Evolutionary conservation across 2,113 vertebrate genomes (phyloP).

Genomic region (Mirza zaza): DNA sequence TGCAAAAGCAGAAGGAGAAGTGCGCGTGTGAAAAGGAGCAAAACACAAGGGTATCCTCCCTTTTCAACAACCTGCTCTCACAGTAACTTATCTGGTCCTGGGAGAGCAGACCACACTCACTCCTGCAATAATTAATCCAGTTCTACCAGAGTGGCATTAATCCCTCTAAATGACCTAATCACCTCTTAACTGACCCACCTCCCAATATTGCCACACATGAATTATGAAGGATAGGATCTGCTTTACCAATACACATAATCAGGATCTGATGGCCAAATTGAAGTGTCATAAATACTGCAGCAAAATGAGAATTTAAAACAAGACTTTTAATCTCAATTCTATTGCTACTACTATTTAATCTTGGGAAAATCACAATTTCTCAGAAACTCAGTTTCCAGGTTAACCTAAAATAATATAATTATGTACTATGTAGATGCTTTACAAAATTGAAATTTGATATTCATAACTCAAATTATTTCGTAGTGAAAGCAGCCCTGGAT

Average conservation of each 20-base stretch:
- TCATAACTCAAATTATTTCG: background rate
- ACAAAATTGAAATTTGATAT: constrained; percentile 32
- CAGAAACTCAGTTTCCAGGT: background rate
- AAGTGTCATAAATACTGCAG: background rate
- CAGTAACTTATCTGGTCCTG: background rate
- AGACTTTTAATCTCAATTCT: background rate
- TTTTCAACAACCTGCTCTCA: background rate
- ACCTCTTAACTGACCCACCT: background rate
- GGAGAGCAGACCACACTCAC: background rate
- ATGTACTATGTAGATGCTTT: background rate
- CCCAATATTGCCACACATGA: background rate
- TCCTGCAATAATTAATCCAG: background rate
- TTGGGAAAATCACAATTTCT: background rate
- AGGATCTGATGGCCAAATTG: background rate
- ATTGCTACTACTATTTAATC: background rate
- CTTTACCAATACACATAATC: background rate
- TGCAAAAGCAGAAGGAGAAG: background rate
- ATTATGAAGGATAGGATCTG: background rate
- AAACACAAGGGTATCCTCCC: background rate
- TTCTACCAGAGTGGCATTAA: background rate
- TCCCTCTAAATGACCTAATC: background rate
- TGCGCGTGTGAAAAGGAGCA: background rate
- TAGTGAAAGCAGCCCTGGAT: background rate
- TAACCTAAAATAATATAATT: background rate
- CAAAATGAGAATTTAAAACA: background rate